Percentiles rank a stretch among this genome's conserved stretches.
Conservation (phyloP, 2,888 invertebrate species). For the Microctonus brassicae region DNA sequence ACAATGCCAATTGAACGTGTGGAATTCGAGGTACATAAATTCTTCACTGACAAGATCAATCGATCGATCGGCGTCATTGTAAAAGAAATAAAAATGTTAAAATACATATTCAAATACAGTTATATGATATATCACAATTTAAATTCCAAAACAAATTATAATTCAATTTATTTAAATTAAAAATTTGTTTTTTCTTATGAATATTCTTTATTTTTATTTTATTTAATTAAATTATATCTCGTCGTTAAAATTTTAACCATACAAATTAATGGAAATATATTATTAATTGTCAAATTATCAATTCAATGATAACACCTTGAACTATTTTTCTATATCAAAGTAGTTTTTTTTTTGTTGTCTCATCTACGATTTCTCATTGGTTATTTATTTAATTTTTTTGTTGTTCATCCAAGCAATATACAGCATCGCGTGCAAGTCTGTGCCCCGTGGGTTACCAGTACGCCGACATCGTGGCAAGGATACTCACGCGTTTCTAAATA, state of each 20-base stretch:
- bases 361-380: too few relatives aligned
- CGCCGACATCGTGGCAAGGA: constrained; percentile 41
- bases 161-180: too few relatives aligned
- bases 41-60: background rate
- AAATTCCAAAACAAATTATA: background rate
- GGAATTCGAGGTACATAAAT: background rate
- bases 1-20: background rate
- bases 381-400: background rate
- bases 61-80: background rate
- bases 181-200: too few relatives aligned
- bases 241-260: too few relatives aligned
- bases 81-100: background rate
- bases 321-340: background rate
- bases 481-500: constrained; percentile 50
- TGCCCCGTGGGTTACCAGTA: constrained; percentile 32
- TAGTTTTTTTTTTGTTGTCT: too few relatives aligned
- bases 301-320: constrained; percentile 25
- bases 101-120: background rate
- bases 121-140: background rate
- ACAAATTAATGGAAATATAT: too few relatives aligned
- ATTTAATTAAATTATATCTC: too few relatives aligned
- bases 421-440: constrained; percentile 19
- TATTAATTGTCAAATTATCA: too few relatives aligned
- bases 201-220: too few relatives aligned
- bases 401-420: background rate